Evolutionary conservation across 2,113 vertebrate species (phyloP).

Genomic region (Pteropus alecto): DNA sequence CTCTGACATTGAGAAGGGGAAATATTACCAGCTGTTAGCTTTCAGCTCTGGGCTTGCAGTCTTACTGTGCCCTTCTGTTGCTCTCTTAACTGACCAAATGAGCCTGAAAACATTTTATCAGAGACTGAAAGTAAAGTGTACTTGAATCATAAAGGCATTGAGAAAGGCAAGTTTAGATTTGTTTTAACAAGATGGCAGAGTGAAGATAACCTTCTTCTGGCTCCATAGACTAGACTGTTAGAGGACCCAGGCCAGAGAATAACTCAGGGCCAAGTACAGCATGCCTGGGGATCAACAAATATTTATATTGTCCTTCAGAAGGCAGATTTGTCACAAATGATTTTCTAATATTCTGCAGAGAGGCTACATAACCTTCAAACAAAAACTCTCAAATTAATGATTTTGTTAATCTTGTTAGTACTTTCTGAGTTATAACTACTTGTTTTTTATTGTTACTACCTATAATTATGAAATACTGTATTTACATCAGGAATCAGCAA

Average conservation of each 20-base stretch:
- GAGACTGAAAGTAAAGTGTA: background rate
- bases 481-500: background rate
- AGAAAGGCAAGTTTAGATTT: background rate
- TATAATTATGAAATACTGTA: background rate
- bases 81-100: background rate
- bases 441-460: background rate
- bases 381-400: background rate
- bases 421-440: background rate
- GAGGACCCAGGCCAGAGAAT: background rate
- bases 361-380: background rate
- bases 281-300: background rate
- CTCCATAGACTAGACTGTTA: background rate
- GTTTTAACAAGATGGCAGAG: background rate
- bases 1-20: slow-evolving; percentile 45
- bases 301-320: background rate
- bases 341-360: background rate
- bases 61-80: background rate
- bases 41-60: background rate
- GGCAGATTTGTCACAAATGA: background rate
- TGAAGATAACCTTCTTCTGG: background rate
- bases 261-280: background rate
- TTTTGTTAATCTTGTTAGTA: background rate
- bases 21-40: background rate
- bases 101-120: background rate
- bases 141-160: background rate